Evolutionary conservation across 2,113 vertebrate species (phyloP).

Genomic region (Rhinichthys klamathensis): DNA sequence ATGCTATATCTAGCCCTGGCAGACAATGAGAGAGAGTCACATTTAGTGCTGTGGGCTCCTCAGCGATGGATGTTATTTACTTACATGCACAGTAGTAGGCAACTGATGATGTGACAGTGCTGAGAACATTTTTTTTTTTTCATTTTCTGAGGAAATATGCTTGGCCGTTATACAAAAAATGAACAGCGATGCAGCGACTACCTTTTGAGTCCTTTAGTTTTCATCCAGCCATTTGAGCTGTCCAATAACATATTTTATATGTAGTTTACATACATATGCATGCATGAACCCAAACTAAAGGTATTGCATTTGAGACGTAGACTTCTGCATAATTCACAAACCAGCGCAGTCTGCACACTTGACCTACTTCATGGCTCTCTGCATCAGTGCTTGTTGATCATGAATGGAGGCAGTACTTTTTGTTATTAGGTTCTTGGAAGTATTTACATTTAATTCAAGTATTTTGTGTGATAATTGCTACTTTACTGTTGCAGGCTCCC

Average conservation of each 20-base stretch:
- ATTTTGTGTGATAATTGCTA: neutral
- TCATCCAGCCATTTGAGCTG: neutral
- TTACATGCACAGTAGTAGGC: neutral
- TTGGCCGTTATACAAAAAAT: neutral
- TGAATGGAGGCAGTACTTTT: neutral
- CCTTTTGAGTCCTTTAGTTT: neutral
- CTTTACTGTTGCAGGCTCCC: neutral
- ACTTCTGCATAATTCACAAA: slow-evolving; percentile 52
- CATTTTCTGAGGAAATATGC: neutral
- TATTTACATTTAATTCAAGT: neutral
- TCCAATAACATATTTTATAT: neutral
- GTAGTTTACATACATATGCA: neutral
- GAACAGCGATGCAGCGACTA: neutral
- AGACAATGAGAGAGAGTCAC: slow-evolving; percentile 32
- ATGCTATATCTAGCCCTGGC: slow-evolving; percentile 23
- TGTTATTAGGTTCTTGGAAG: neutral
- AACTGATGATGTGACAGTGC: neutral
- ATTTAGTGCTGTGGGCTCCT: slow-evolving; percentile 28
- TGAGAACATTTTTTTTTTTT: neutral
- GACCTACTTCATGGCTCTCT: slow-evolving; percentile 52
- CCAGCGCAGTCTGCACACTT: slow-evolving; percentile 20
- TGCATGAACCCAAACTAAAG: neutral
- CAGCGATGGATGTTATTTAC: slow-evolving; percentile 31
- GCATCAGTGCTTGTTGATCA: slow-evolving; percentile 15
- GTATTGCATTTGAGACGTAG: slow-evolving; percentile 35